Conservation (phyloP, 2,888 invertebrate species). For the Nipponacmea schrenckii region DNA sequence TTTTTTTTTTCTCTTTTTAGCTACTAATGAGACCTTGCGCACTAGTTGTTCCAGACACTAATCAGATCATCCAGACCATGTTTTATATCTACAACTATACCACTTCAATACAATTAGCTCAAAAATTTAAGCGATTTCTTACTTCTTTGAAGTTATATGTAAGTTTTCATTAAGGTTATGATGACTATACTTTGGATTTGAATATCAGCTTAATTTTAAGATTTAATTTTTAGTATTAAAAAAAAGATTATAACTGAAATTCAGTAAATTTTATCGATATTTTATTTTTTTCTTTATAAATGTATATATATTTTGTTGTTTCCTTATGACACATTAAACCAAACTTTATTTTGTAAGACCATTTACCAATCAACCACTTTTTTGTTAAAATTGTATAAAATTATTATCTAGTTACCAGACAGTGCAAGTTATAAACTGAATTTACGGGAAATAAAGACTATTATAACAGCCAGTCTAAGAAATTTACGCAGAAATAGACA, state of each 20-base stretch:
- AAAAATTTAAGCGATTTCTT: conserved; percentile 55
- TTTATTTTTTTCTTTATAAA: no score
- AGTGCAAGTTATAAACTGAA: conserved; percentile 43
- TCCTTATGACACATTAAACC: no score
- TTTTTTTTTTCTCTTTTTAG: conserved; percentile 35
- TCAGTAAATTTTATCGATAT: no score
- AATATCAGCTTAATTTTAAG: no score
- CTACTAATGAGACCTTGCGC: conserved; percentile 62
- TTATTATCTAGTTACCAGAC: conserved; percentile 44
- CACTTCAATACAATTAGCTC: conserved; percentile 45
- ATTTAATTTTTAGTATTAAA: no score
- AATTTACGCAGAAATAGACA: conserved; percentile 30
- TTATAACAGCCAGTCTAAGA: conserved; percentile 38
- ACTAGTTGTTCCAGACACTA: conserved; percentile 58
- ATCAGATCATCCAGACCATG: conserved; percentile 49
- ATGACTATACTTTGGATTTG: no score
- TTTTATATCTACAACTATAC: conserved; percentile 57
- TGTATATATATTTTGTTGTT: no score
- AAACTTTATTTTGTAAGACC: no score
- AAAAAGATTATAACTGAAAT: no score
- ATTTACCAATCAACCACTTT: no score
- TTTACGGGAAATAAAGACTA: conserved; percentile 46
- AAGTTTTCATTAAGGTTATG: conserved; percentile 16
- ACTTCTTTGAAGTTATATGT: conserved; percentile 58
- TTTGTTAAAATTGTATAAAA: no score